A percentile compares a stretch with the other conserved stretches of the same genome.
Conservation (phyloP, 2,113 vertebrate species). For the Vulpes ferrilata region DNA sequence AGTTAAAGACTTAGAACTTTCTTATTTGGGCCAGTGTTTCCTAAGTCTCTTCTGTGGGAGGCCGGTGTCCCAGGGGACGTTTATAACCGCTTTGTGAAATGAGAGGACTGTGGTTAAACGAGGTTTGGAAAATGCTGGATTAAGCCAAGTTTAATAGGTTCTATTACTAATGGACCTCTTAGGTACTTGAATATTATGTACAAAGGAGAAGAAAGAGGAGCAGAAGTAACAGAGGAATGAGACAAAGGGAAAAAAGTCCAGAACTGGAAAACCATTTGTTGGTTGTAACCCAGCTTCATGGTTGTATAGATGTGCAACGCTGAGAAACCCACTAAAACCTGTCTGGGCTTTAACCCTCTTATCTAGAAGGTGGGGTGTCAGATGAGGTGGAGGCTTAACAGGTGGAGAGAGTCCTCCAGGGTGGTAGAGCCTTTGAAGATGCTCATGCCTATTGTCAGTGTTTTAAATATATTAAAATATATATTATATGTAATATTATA, state of each 20-base stretch:
- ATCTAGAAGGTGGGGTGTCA: not conserved
- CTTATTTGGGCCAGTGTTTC: not conserved
- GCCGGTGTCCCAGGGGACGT: not conserved
- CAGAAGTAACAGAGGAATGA: not conserved
- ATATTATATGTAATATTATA: not conserved
- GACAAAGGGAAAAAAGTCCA: not conserved
- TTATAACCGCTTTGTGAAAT: not conserved
- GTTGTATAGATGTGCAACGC: not conserved
- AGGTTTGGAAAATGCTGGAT: not conserved
- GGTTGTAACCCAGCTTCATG: not conserved
- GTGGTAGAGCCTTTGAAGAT: not conserved
- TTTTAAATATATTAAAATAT: not conserved
- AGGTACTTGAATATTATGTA: conserved; percentile 48
- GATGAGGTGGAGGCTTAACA: not conserved
- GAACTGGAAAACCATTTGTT: not conserved
- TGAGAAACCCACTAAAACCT: not conserved
- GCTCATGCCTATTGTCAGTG: not conserved
- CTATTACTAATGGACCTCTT: conserved; percentile 15
- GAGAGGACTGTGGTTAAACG: not conserved
- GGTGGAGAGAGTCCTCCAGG: rapidly evolving
- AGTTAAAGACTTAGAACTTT: not conserved
- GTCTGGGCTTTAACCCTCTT: not conserved
- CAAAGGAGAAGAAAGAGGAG: not conserved
- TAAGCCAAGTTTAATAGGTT: conserved; percentile 32
- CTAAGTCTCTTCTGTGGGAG: not conserved